Conservation (phyloP, 2,113 vertebrate genomes). For the Boleophthalmus pectinirostris region DNA sequence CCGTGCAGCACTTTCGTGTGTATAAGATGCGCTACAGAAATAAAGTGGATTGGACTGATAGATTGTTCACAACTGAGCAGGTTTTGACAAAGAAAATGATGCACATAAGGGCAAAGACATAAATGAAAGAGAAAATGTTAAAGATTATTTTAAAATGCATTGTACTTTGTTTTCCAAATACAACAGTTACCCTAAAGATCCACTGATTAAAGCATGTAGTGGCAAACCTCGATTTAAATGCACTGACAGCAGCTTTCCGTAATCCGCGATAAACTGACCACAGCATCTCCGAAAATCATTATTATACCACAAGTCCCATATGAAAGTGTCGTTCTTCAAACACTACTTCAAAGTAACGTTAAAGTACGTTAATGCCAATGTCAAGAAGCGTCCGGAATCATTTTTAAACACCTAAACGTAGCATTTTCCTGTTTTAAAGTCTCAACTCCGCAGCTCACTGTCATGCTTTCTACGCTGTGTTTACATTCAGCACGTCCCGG, state of each 20-base stretch:
- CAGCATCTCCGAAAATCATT: conserved; percentile 27
- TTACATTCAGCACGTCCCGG: neutral
- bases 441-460: too few species aligned
- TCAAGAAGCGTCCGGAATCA: neutral
- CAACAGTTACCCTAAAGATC: too few species aligned
- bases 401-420: neutral
- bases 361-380: neutral
- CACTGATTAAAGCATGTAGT: neutral
- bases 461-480: neutral
- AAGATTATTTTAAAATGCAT: too few species aligned
- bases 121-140: too few species aligned
- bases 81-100: too few species aligned
- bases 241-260: conserved; percentile 43
- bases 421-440: neutral
- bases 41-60: too few species aligned
- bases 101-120: too few species aligned
- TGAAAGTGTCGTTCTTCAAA: neutral
- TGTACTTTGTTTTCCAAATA: too few species aligned
- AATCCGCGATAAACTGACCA: conserved; percentile 22
- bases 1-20: too few species aligned
- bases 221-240: conserved; percentile 53
- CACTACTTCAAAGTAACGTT: neutral
- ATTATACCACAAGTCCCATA: neutral
- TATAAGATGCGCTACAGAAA: too few species aligned
- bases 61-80: too few species aligned